Base-by-base conservation (phyloP, 2,888 invertebrate species). In the Drosophila merina region DNA sequence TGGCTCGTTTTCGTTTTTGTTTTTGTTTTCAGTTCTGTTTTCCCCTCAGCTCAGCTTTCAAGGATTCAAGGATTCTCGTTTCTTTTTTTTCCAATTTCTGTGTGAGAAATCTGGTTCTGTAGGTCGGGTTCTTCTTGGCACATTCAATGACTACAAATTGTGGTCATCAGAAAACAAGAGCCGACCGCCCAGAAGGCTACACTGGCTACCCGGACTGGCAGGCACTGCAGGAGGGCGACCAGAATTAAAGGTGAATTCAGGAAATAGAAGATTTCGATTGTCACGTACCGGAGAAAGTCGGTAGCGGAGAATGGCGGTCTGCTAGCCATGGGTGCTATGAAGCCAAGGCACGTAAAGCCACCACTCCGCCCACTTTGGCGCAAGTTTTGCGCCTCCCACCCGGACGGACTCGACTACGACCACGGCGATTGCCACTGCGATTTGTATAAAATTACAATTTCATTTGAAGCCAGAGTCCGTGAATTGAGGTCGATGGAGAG, bases 71-170 rank as follows among this genome's bases (percentile, higher is more conserved):
- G 14, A 14, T 14, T 14, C 14, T 14, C 14, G 14, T 14, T 14
- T n/a, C 31, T 3, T 30, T 8, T 30, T 60, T 55, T 38, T 42
- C 48, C 12, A 54, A 10, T 44, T 55, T 52, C 25, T 64, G 66
- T 54, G 64, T 40, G 38, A 50, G 69, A 70, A 70, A 70, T 72
- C 58, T 54, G 73, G 51, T 45, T 51, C 52, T 57, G 47, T 52
- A 44, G 48, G 47, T 57, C 30, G 31, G 66, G 54, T 42, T 9
- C 67, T 55, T 28, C 63, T 51, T 57, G 57, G 76, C 67, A 79
- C 77, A 76, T 58, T 79, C 77, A 77, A 77, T 76, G 77, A 77
- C 79, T 76, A 76, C 77, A 77, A 77, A 77, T 77, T 63, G 76
- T 72, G 77, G 77, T 79, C 77, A 77, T 79, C 76, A 79, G 64